Conservation (phyloP, 2,113 vertebrate genomes). For the Hiodon alosoides region DNA sequence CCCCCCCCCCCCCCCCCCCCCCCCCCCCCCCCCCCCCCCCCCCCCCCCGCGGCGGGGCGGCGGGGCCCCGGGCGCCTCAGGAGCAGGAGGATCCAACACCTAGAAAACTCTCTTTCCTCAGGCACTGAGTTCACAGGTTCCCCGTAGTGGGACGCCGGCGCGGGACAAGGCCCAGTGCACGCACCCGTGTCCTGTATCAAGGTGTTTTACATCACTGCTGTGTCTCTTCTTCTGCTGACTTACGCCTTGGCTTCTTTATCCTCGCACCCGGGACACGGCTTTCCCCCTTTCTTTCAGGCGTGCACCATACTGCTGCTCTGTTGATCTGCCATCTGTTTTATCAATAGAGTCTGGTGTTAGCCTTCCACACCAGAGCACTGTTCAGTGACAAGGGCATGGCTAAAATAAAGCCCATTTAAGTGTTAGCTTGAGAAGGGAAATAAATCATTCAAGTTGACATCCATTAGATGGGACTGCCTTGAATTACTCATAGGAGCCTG, state of each 20-base stretch:
- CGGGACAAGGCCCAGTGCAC: not conserved
- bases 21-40: too few relatives aligned
- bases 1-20: too few relatives aligned
- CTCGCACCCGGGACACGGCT: conserved; percentile 23
- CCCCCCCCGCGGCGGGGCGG: too few relatives aligned
- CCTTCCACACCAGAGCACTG: conserved; percentile 24
- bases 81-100: not conserved
- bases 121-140: not conserved
- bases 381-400: conserved; percentile 30
- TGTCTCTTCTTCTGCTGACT: conserved; percentile 19
- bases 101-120: not conserved
- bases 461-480: conserved; percentile 30
- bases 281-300: conserved; percentile 35
- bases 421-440: conserved; percentile 39
- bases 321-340: conserved; percentile 44
- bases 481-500: not conserved
- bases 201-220: conserved; percentile 33
- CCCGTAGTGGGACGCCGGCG: not conserved
- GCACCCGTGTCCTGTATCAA: not conserved
- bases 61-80: too few relatives aligned
- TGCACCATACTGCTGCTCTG: conserved; percentile 30
- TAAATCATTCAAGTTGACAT: conserved; percentile 34
- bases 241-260: conserved; percentile 34
- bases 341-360: conserved; percentile 31
- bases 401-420: conserved; percentile 43